Evolutionary conservation across 2,888 invertebrate species (phyloP), one percentile per base, ranked within the genome.

Genomic region (Caenorhabditis plicata): DNA sequence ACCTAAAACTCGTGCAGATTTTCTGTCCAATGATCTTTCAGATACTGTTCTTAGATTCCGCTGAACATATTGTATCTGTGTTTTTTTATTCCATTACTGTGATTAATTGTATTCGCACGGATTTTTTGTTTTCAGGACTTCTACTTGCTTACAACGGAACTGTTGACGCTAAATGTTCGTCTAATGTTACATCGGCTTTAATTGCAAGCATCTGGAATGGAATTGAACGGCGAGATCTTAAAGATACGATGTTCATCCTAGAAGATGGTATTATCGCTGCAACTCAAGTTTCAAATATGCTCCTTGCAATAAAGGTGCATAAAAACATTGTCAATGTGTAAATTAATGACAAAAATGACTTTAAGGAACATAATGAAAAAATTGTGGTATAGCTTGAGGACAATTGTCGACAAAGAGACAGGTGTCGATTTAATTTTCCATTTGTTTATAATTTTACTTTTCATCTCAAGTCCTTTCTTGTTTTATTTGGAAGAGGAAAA

Each of bases 71-170:
- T n/a, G n/a, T n/a, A n/a, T n/a, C n/a, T n/a, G n/a, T n/a, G 31
- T 13, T 29, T 29, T 29, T 29, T 29, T 11, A 29, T 11, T 11
- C 13, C 9, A 29, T 11, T 29, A 13, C 9, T 11, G 13, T 11
- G 9, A 29, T 29, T 29, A 9, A 29, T 29, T 11, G 31, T 40
- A 2, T 22, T 19, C 8, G 13, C 9, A 11, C 31, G 9, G 13
- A 29, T 11, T 9, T 26, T n/a, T n/a, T n/a, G n/a, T 40, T 35
- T 53, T 13, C 32, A 64, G 67, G 72, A n/a, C 41, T 69, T n/a
- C 60, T 69, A 19, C 64, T 72, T 4, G 69, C 68, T 4, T 69
- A 64, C 52, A 60, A 56, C 23, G 71, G 71, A 17, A 55, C 50
- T 35, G 45, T 51, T 26, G 64, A 64, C n/a, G 62, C 49, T 32